Evolutionary conservation across 2,888 invertebrate genomes (phyloP).

Genomic region (Tigriopus californicus): DNA sequence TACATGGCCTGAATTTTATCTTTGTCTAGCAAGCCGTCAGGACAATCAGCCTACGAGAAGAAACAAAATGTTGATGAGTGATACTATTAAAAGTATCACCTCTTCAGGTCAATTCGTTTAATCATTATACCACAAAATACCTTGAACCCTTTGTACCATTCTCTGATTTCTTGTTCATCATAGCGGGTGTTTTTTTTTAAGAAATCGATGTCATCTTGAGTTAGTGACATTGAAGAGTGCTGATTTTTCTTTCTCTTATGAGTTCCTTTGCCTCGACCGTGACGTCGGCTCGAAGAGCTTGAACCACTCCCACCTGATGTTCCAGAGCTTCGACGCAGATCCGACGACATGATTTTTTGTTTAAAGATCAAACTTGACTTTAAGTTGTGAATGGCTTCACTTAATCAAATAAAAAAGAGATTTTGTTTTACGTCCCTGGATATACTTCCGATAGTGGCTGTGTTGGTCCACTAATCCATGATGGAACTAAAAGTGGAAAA

Average conservation of each 20-base stretch:
- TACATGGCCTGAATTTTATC: constrained; percentile 11
- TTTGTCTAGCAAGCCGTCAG: constrained; percentile 5
- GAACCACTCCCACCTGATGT: neutral
- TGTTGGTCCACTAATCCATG: too few relatives aligned
- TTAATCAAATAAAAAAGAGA: too few relatives aligned
- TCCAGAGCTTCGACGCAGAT: neutral
- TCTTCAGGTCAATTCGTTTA: too few relatives aligned
- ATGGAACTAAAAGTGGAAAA: too few relatives aligned
- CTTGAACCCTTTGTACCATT: neutral
- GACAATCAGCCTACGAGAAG: neutral
- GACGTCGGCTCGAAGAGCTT: too few relatives aligned
- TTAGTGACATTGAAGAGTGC: neutral
- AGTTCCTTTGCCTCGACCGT: too few relatives aligned
- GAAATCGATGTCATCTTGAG: constrained; percentile 2
- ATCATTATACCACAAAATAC: neutral
- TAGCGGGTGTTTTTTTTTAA: constrained; percentile 2
- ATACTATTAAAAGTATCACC: neutral
- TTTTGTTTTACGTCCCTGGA: too few relatives aligned
- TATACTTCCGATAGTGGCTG: too few relatives aligned
- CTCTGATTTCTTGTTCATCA: constrained; percentile 6
- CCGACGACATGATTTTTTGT: neutral
- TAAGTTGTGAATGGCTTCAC: too few relatives aligned
- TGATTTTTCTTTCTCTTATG: neutral
- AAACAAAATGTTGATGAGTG: neutral
- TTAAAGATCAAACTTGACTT: neutral